Evolutionary conservation across 2,797 vertebrate genomes (phyloP), one percentile per base, ranked within the genome.

Genomic region (Clarias laeviceps): DNA sequence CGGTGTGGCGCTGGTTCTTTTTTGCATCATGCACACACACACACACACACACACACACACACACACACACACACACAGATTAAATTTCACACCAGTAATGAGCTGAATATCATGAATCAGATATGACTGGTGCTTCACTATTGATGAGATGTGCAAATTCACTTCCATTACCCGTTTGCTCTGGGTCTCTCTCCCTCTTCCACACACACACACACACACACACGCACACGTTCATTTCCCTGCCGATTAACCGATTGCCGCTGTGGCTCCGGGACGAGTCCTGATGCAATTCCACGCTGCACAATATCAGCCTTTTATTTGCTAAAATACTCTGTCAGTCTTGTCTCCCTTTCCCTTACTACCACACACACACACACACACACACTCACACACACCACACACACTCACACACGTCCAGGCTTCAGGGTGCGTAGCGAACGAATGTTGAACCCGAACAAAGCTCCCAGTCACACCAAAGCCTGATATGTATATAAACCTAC

Each of bases 71-170:
- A 62, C n/a, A 57, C 59, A 73, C 18, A 37, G 68, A 69, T 29
- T 59, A 57, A 37, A 70, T 86, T 50, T 64, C 34, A n/a, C n/a
- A 8, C 22, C 65, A 29, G 34, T 72, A 78, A 82, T 76, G 69
- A 72, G 61, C 32, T 76, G 79, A 77, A 72, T 85, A 80, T 72
- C 68, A 74, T 85, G 78, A 85, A 85, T 81, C 32, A 8, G 57
- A 57, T 76, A 82, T 81, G 78, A 70, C 59, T 77, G 4, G 50
- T 69, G 83, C 61, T 78, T 66, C 62, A 24, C 62, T 66, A 29
- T 83, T 83, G 18, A 81, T 81, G 62, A 29, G 62, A 66, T 81
- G 64, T 66, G 27, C 61, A 56, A 56, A 56, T 82, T 82, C 64
- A 56, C 27, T 65, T 62, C 57, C 27, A 54, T 74, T 50, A 45